Evolutionary conservation across 2,797 vertebrate genomes (phyloP).

Genomic region (Pseudopleuronectes americanus): DNA sequence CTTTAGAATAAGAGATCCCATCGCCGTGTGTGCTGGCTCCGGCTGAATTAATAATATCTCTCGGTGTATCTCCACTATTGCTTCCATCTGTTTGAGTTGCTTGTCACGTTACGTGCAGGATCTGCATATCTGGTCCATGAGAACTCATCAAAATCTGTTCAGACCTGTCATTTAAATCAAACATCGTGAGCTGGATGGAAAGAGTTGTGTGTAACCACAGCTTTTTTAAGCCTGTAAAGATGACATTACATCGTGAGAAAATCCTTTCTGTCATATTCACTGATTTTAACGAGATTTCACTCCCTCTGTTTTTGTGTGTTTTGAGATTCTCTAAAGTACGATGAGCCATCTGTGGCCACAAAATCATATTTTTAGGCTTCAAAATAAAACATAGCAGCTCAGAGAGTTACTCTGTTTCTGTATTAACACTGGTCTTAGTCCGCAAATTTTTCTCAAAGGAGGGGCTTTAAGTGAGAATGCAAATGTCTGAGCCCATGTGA

Average conservation of each 20-base stretch:
- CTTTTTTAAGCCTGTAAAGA: slow-evolving; percentile 23
- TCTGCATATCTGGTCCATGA: slow-evolving; percentile 26
- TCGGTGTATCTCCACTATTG: not conserved
- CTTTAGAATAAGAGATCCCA: slow-evolving; percentile 30
- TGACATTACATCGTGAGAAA: slow-evolving; percentile 3
- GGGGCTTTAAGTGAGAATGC: no score
- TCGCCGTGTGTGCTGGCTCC: slow-evolving; percentile 14
- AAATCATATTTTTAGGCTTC: slow-evolving; percentile 1
- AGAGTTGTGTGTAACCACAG: slow-evolving; percentile 7
- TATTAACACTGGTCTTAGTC: not conserved
- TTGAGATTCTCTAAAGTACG: slow-evolving; percentile 10
- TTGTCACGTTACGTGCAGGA: slow-evolving; percentile 30
- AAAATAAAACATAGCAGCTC: not conserved
- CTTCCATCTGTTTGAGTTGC: slow-evolving; percentile 13
- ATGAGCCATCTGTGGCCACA: not conserved
- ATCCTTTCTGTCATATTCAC: slow-evolving; percentile 7
- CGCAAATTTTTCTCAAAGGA: no score
- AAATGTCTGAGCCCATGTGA: no score
- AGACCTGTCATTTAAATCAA: slow-evolving; percentile 16
- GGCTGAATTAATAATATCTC: slow-evolving; percentile 37
- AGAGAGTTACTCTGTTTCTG: not conserved
- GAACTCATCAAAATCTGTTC: slow-evolving; percentile 4
- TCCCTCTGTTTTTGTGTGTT: slow-evolving; percentile 20
- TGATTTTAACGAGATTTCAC: slow-evolving; percentile 16
- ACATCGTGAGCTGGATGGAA: slow-evolving; percentile 1